Evolutionary conservation across 2,113 vertebrate genomes (phyloP), one percentile per base, ranked within the genome.

Genomic region (Emydocephalus ijimae): DNA sequence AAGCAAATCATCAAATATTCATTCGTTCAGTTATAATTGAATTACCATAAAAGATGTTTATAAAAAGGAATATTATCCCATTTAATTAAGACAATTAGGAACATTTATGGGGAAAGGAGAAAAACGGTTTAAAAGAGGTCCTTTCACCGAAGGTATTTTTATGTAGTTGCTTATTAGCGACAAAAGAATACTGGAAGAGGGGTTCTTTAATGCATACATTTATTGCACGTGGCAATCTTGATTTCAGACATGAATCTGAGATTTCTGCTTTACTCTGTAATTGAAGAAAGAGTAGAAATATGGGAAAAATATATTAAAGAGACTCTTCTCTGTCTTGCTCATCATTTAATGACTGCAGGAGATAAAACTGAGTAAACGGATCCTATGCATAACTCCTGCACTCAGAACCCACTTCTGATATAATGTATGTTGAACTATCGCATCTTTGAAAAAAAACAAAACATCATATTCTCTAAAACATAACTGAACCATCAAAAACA

Each of bases 1-100:
- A 94, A 91, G 8, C 24, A 24, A 61, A 90, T 94, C 89, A 95
- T 87, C 9, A 94, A 92, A 57, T 91, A 90, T 92, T 93, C 88
- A 86, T 90, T 92, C 93, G 56, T 90, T 95, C 90, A 54, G n/a
- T 93, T 81, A 85, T 26, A 91, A 93, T 89, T 93, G 85, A 69
- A 87, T 43, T 52, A 89, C 26, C 64, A 91, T 85, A 89, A 64
- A 89, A 86, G 55, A 56, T 52, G 2, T 92, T 94, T 92, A 94
- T 24, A 26, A 48, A 94, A 74, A 94, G 90, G 88, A 57, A 74
- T 91, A 92, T 90, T 59, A 56, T 55, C 6, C 64, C 89, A 93
- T 90, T 45, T 23, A 94, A 93, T 85, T 59, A 93, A 90, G 39
- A 34, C 48, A 93, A 54, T 89, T 91, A 89, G 69, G 54, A 55